Conservation (phyloP, 2,113 vertebrate species). For the Sclerurus mexicanus region DNA sequence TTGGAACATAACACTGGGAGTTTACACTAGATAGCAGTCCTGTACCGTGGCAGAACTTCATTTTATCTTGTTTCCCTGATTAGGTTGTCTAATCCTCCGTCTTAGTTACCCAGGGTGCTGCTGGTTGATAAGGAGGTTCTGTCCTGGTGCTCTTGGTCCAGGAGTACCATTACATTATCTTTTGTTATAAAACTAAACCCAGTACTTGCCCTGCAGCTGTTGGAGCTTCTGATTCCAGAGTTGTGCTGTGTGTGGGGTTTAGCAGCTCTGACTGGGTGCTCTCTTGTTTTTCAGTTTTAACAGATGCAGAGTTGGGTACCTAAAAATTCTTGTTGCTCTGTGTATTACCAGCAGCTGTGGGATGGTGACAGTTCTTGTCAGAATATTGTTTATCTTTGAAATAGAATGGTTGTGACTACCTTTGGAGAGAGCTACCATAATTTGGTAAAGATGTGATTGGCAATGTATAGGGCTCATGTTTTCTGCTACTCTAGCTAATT, state of each 20-base stretch:
- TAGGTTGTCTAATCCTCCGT: neutral
- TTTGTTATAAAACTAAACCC: neutral
- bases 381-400: neutral
- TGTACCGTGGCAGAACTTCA: neutral
- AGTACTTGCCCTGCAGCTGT: neutral
- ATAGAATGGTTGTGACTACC: neutral
- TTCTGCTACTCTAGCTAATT: neutral
- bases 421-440: neutral
- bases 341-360: neutral
- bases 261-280: neutral
- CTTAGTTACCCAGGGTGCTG: neutral
- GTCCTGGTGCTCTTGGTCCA: neutral
- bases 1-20: fast-evolving
- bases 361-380: neutral
- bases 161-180: neutral
- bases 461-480: neutral
- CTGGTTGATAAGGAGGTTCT: neutral
- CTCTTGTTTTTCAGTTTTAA: neutral
- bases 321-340: neutral
- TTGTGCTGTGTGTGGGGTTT: neutral
- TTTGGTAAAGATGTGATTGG: neutral
- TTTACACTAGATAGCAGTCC: neutral
- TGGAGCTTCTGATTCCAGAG: neutral
- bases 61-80: neutral
- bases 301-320: neutral